Base-by-base conservation (phyloP, 2,113 vertebrate species). In the Ochotona curzoniae region DNA sequence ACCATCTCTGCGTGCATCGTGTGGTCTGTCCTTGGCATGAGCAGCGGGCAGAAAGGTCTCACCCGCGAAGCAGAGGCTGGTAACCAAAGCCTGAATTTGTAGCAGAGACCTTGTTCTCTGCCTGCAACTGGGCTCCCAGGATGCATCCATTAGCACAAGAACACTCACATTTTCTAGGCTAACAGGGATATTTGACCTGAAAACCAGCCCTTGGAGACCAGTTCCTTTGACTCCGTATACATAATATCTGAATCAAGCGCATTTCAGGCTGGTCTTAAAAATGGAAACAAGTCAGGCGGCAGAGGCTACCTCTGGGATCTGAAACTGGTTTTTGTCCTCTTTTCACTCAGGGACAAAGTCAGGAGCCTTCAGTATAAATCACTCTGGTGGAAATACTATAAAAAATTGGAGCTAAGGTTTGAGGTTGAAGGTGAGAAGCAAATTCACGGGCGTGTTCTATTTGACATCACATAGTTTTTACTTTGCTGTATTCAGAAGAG, bases 281-380 rank as follows among this genome's bases (percentile, higher is more conserved):
- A 96, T 91, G 95, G 96, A 96, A 97, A 87, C 3, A 13, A 81
- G 63, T 92, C 57, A 63, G 81, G 89, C 76, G 87, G 60, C 23
- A 54, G 69, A 82, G 28, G 17, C 11, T 38, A 20, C 95, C 87
- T 89, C 60, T 84, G 95, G 94, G 95, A 84, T 26, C 54, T 1
- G 8, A 89, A 96, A 92, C 95, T 96, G 94, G 84, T 87, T 96
- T 96, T 80, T 94, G 97, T 54, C 95, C 96, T 97, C 95, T 87
- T 96, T 96, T 96, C 44, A n/a, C 7, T 2, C 49, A 51, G 83
- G 90, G 86, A 57, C 71, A 66, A 81, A 94, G 64, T 51, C 54
- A 81, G 78, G 82, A 90, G 76, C 47, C 49, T 81, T 69, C 71
- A 86, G 17, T 74, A 89, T 64, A 69, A 91, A 64, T 92, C n/a